Evolutionary conservation across 1,140 invertebrate genomes (phyloP).

Genomic region (Euura lappo): DNA sequence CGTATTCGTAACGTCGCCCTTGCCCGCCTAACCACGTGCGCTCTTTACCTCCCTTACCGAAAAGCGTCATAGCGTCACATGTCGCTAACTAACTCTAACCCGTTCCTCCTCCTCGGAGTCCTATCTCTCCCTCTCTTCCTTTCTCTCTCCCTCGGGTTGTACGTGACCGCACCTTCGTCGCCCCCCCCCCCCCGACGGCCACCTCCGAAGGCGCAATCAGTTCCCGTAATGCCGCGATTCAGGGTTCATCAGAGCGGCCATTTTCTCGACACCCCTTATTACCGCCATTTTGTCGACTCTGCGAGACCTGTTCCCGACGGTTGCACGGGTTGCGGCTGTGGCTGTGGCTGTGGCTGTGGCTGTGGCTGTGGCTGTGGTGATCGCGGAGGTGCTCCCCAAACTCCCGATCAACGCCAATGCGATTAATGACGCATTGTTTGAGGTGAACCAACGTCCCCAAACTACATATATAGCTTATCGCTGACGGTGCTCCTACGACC

Average conservation of each 20-base stretch:
- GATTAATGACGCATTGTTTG: conserved; percentile 5
- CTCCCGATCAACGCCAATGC: neutral
- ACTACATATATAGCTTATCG: too few relatives aligned
- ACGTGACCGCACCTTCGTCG: conserved; percentile 5
- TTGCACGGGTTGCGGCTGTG: neutral
- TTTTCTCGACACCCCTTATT: conserved; percentile 57
- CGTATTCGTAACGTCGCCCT: conserved; percentile 38
- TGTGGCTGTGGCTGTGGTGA: neutral
- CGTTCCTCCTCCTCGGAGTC: conserved; percentile 24
- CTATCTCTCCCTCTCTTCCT: neutral
- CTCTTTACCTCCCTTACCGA: conserved; percentile 12
- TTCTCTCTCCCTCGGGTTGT: neutral
- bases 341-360: neutral
- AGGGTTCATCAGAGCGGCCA: conserved; percentile 54
- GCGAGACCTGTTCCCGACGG: neutral
- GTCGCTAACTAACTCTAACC: conserved; percentile 50
- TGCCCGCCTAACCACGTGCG: neutral
- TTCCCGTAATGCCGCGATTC: conserved; percentile 54
- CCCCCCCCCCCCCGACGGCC: conserved; percentile 25
- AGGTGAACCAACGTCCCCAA: neutral
- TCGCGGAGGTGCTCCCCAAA: too few relatives aligned
- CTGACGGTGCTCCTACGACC: too few relatives aligned
- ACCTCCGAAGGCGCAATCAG: conserved; percentile 41
- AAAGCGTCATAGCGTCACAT: conserved; percentile 42
- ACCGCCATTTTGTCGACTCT: conserved; percentile 48